Base-by-base conservation (phyloP, 2,888 invertebrate genomes). In the Diarsia dahlii region DNA sequence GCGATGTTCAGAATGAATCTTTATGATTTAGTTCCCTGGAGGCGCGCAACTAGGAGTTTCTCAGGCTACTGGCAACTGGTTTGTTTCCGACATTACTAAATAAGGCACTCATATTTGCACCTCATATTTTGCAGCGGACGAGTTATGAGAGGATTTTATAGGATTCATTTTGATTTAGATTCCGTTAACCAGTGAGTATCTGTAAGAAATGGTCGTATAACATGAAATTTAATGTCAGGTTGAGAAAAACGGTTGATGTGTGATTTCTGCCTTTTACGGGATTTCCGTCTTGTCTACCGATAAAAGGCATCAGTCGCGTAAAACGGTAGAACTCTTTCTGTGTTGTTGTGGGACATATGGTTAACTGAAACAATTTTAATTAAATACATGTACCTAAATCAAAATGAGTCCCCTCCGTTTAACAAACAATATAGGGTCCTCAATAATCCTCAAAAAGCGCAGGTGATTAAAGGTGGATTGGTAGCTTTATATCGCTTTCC, bases 61-160 rank as follows among this genome's bases (percentile, higher is more conserved):
- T 95, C 95, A 96, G 93, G 94, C 95, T 93, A 92, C 93, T 87
- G 90, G 91, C 85, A 91, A 95, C 95, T 94, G 91, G 95, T 95
- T 93, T 90, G 90, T 93, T 94, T 94, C 95, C 94, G 91, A 93
- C 92, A 93, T 91, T 87, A 89, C 95, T 95, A 93, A 94, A 95
- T 95, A 95, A 92, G 95, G 95, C 90, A 89, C 89, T 93, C 91
- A 91, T 93, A 94, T 95, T 95, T 95, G 91, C 94, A 94, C 95
- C 92, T 94, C 90, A 93, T 92, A 93, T 92, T 92, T 93, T 92
- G 90, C 90, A 85, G 86, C 83, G 81, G 84, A 88, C 87, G 81
- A 87, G 89, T 85, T 90, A 89, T 83, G 89, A 89, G 82, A 73
- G 75, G 80, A 88, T 88, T 91, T 88, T 89, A 89, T 89, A 84